Evolutionary conservation across 2,113 vertebrate species (phyloP), one percentile per base, ranked within the genome.

Genomic region (Cavia aperea): DNA sequence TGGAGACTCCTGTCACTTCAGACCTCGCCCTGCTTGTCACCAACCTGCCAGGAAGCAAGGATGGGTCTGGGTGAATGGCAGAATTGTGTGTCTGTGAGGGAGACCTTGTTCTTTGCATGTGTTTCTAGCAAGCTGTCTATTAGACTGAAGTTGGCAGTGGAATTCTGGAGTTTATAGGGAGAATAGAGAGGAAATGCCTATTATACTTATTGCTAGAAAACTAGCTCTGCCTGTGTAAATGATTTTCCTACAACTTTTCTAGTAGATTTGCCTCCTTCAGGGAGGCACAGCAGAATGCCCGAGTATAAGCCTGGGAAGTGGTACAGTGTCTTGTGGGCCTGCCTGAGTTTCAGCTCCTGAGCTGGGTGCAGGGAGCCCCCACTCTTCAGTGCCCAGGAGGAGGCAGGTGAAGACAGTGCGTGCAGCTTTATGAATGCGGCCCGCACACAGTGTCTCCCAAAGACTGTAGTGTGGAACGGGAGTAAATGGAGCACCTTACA

Each of bases 31-130:
- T 43, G 39, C 39, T 15, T 8, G 8, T 49, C 1, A 0, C 13
- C 15, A 29, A 70, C 1, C 18, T 0, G 4, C 0, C 0, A 24
- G 1, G 86, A 82, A 39, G 12, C 21, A 5, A 2, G 4, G 0
- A 6, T n/a, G 7, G 79, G 1, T 10, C 49, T 36, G 1, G 58
- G 68, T 0, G 0, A 78, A 82, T 0, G 0, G 29, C 54, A 18
- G 7, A 29, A 12, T 6, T 16, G 13, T 0, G 5, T 26, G 3
- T 2, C 11, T 54, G 0, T 1, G 1, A 46, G 91, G 89, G 43
- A 12, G n/a, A 1, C 15, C 10, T 13, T 51, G n/a, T 49, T 13
- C 78, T 79, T 39, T 24, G 33, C 14, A 4, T 23, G 13, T 18
- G 5, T 86, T 62, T 66, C 46, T 81, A 49, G 39, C 66, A 70